Base-by-base conservation (phyloP, 2,888 invertebrate species). In the Caenorhabditis sinica region DNA sequence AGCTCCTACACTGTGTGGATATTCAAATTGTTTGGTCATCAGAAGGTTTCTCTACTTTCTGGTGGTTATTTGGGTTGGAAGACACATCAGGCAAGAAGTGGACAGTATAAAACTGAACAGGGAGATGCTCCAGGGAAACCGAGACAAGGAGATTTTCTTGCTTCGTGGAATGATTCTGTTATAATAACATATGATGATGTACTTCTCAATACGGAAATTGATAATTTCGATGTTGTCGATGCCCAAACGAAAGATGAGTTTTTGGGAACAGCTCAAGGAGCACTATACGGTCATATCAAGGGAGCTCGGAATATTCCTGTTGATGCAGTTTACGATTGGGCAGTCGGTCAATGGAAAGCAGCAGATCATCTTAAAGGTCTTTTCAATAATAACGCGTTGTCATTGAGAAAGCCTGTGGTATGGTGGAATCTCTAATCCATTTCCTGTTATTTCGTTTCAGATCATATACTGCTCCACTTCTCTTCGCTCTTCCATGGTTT, bases 131-230 rank as follows among this genome's bases (percentile, higher is more conserved):
- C 61, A 23, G 43, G 40, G 23, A 40, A 66, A 53, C 73, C 76
- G 6, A 45, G 83, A 45, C 80, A 86, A 83, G 92, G 92, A 30
- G 89, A 90, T 68, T 92, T 92, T 80, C 82, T 88, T n/a, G 85
- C 92, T 6, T 81, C 88, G 9, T 92, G 92, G 92, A 87, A 86
- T 58, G 81, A 88, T 49, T 89, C 89, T 15, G 76, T 88, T 23
- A 89, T 92, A 15, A 85, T 88, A 15, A 91, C 92, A 6, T 92
- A 91, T 82, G 92, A 92, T 65, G 92, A 92, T 74, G 91, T 92
- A 1, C 77, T 92, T 17, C 84, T 88, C 2, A 91, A 91, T 61
- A 86, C 91, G 17, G 90, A 91, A 73, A 83, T 87, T 30, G 77
- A 86, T 23, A 87, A 77, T n/a, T 88, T 79, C 53, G 90, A 91